Conservation (phyloP, 2,113 vertebrate species). For the Motacilla alba region DNA sequence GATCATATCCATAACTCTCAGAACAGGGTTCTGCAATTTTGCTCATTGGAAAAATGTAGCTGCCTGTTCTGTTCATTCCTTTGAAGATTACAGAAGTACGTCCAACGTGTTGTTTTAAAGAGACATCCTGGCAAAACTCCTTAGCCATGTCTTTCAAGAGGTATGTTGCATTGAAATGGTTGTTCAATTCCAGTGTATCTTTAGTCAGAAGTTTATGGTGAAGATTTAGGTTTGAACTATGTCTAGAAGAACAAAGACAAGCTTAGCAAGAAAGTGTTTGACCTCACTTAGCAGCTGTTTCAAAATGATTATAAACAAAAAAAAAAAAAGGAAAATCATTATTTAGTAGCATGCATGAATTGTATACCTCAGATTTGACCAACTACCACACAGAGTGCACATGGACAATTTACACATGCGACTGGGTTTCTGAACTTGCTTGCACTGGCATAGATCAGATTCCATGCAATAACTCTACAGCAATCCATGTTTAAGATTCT, state of each 20-base stretch:
- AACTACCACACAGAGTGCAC: neutral
- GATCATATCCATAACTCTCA: constrained; percentile 62
- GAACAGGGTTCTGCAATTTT: constrained; percentile 71
- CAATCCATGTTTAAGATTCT: neutral
- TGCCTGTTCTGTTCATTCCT: constrained; percentile 85
- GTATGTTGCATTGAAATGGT: constrained; percentile 74
- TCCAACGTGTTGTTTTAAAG: constrained; percentile 74
- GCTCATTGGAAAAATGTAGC: constrained; percentile 87
- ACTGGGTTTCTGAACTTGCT: neutral
- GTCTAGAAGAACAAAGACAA: constrained; percentile 78
- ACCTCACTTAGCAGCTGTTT: constrained; percentile 22
- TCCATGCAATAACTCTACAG: neutral
- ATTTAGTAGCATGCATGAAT: constrained; percentile 22
- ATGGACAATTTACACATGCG: neutral
- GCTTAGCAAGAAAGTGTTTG: constrained; percentile 51
- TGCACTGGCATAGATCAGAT: neutral
- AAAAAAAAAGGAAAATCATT: neutral
- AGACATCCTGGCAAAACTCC: constrained; percentile 78
- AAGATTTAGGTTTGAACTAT: constrained; percentile 93
- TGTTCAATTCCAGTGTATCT: constrained; percentile 78
- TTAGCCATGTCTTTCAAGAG: constrained; percentile 80
- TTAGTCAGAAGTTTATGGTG: constrained; percentile 93
- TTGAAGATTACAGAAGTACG: constrained; percentile 91
- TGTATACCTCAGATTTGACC: neutral
- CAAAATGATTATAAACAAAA: constrained; percentile 43